Percentiles rank a stretch among this genome's conserved stretches.
phyloP scores from a whole-genome alignment of 1,140 invertebrate species.

The Drosophila bocki region DNA sequence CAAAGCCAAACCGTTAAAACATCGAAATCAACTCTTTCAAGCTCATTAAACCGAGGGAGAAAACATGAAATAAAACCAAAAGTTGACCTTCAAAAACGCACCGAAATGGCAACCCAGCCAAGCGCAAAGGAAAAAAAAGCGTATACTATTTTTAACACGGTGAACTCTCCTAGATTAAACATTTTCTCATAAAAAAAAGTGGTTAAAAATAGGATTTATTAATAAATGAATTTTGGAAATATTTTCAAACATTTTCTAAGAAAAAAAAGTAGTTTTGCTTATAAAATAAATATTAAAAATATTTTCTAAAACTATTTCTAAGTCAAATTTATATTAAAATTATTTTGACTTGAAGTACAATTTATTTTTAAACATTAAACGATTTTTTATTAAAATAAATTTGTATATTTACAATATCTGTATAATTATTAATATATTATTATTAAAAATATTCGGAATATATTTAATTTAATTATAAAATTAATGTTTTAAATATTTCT shows the following conservation, averaged over 20 bases:
- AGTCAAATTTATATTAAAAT: too few relatives aligned
- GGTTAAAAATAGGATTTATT: neutral
- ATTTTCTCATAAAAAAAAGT: neutral
- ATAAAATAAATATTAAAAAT: too few relatives aligned
- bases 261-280: too few relatives aligned
- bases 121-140: slow-evolving; percentile 60
- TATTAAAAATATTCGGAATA: neutral
- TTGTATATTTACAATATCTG: too few relatives aligned
- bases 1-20: slow-evolving; percentile 47
- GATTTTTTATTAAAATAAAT: too few relatives aligned
- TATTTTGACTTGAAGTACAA: too few relatives aligned
- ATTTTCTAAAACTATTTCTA: too few relatives aligned
- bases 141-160: slow-evolving; percentile 7
- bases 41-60: slow-evolving; percentile 67
- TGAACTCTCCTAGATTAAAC: neutral
- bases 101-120: slow-evolving; percentile 72
- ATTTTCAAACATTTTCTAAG: neutral
- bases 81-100: slow-evolving; percentile 79
- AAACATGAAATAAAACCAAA: slow-evolving; percentile 57
- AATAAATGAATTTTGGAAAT: neutral
- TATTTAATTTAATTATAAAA: neutral
- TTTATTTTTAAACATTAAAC: too few relatives aligned
- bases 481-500: neutral
- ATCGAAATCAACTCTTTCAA: slow-evolving; percentile 68
- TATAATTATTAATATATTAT: too few relatives aligned